phyloP scores from a whole-genome alignment of 2,797 vertebrate genomes.

The Gadopsis bispinosus region DNA sequence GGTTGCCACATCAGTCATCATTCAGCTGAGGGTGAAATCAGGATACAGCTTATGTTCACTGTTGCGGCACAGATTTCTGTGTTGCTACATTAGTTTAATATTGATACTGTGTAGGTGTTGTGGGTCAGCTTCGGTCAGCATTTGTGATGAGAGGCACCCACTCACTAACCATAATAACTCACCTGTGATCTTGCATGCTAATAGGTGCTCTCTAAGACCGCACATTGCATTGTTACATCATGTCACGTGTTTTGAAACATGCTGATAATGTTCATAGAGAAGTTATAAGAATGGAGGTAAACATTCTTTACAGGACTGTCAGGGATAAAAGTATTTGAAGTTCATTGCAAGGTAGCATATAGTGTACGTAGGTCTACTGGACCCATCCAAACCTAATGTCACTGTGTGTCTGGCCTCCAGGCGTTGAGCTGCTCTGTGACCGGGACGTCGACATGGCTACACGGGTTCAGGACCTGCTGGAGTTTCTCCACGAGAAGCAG shows the following conservation, averaged over 20 bases:
- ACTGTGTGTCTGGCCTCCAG: slow-evolving; percentile 68
- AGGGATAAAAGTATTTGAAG: not conserved
- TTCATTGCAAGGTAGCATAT: not conserved
- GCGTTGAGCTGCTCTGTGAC: slow-evolving; percentile 96
- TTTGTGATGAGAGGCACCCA: slow-evolving; percentile 77
- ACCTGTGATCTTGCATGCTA: slow-evolving; percentile 75
- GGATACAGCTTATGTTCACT: slow-evolving; percentile 37
- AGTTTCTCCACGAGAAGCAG: slow-evolving; percentile 99
- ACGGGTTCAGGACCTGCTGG: slow-evolving; percentile 96
- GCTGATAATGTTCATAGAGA: slow-evolving; percentile 4
- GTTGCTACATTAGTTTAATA: slow-evolving; percentile 65
- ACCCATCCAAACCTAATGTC: not conserved
- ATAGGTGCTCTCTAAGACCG: slow-evolving; percentile 61
- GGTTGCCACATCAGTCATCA: slow-evolving; percentile 21
- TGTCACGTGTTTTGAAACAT: slow-evolving; percentile 38
- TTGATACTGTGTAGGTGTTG: slow-evolving; percentile 75
- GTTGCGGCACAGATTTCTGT: slow-evolving; percentile 54
- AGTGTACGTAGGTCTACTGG: not conserved
- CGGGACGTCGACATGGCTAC: slow-evolving; percentile 98
- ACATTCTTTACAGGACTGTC: not conserved
- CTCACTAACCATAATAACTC: slow-evolving; percentile 73
- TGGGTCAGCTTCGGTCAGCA: slow-evolving; percentile 60
- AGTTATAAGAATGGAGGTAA: not conserved
- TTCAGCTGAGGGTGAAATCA: slow-evolving; percentile 31
- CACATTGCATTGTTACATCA: slow-evolving; percentile 64